Base-by-base conservation (phyloP, 2,113 vertebrate genomes). In the Poeciliopsis retropinna region DNA sequence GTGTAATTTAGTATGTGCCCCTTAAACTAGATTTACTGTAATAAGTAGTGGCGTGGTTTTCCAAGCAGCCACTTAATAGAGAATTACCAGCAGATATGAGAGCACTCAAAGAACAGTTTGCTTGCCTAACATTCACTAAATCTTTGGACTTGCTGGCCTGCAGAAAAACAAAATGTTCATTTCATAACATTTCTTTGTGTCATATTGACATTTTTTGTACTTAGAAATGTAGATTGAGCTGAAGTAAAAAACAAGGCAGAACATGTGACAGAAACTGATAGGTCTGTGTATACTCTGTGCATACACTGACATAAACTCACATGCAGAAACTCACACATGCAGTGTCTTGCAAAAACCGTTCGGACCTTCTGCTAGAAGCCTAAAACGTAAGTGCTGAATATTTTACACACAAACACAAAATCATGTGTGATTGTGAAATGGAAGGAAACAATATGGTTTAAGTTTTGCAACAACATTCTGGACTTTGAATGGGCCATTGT, bases 221-320 rank as follows among this genome's bases (percentile, higher is more conserved):
- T 72, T 41, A 64, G 70, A 85, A 78, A 57, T 71, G 65, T 12
- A 14, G 32, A 63, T 67, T 54, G 62, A 71, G 60, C 14, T 7
- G 39, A 70, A 64, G 60, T 15, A 69, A 31, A 31, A 82, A 83
- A 84, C 82, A 80, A 78, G 78, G 75, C 1, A 0, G 39, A 70
- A 65, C 82, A 85, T 85, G 87, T 87, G 87, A 90, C 73, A 64
- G 78, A 86, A 82, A 84, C 78, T 66, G 74, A 67, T 41, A 41
- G 69, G 57, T 69, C 13, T 9, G 66, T 87, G 83, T 89, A 85
- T 84, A 51, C 75, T 63, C 74, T 60, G 39, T 39, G 28, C 27
- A 8, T 67, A 27, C 29, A 47, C 44, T 22, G 41, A 44, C 41
- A 44, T 44, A 61, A 77, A 80, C 62, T 67, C 28, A 62, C 9